phyloP scores from a whole-genome alignment of 2,797 vertebrate species.

The Acanthopagrus latus region DNA sequence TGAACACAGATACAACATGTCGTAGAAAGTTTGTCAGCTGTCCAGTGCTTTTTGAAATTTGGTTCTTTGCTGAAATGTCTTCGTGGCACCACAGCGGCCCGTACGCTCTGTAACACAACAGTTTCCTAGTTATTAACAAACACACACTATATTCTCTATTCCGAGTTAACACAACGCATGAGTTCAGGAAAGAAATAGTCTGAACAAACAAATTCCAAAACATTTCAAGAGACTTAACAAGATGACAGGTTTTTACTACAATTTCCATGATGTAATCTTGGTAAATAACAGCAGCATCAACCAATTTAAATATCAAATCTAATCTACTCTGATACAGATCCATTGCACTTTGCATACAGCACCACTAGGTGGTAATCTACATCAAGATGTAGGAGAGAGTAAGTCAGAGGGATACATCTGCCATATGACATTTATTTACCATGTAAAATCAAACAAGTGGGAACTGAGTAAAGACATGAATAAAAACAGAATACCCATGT shows the following conservation, averaged over 20 bases:
- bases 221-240: background rate
- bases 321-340: background rate
- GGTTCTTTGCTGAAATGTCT: conserved; percentile 98
- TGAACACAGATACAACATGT: conserved; percentile 96
- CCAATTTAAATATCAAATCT: background rate
- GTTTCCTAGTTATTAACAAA: conserved; percentile 14
- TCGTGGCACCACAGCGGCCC: conserved; percentile 98
- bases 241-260: background rate
- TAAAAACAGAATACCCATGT: too few species aligned
- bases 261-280: background rate
- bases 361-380: conserved; percentile 74
- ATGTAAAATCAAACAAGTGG: background rate
- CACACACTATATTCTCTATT: background rate
- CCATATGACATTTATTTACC: background rate
- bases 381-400: conserved; percentile 30
- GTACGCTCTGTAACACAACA: conserved; percentile 85
- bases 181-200: background rate
- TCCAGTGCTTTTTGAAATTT: conserved; percentile 94
- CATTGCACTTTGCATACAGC: conserved; percentile 36
- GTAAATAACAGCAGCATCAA: background rate
- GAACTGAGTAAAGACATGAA: too few species aligned
- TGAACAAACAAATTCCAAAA: background rate
- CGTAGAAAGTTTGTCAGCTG: conserved; percentile 95
- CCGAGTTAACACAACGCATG: background rate
- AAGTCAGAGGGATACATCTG: background rate